Conservation (phyloP, 2,888 invertebrate species). For the Meteorus cinctellus region DNA sequence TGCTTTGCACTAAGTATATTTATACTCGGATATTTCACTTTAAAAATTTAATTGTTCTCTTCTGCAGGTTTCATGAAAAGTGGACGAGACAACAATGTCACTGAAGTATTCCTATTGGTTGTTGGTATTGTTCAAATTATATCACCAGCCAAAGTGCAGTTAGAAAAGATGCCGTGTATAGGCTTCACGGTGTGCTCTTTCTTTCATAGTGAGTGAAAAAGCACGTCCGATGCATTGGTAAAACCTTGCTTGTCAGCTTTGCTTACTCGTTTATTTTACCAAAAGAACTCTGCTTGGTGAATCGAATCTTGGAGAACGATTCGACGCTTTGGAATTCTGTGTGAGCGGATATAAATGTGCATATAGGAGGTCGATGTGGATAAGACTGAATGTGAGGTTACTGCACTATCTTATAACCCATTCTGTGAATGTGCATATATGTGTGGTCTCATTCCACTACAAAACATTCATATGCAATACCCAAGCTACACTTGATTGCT, state of each 20-base stretch:
- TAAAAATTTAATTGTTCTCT: too few species aligned
- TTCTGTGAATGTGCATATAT: neutral
- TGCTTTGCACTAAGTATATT: too few species aligned
- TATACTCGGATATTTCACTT: too few species aligned
- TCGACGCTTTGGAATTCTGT: conserved; percentile 5
- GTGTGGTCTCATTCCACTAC: neutral
- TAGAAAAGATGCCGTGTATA: neutral
- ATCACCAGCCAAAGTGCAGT: neutral
- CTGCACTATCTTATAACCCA: neutral
- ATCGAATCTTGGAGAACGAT: conserved; percentile 10
- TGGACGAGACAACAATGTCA: neutral
- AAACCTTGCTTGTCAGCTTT: neutral
- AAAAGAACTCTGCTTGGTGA: neutral
- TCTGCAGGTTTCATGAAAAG: too few species aligned
- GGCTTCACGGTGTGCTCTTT: neutral
- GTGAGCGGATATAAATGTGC: neutral
- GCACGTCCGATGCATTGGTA: neutral
- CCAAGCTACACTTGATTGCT: neutral
- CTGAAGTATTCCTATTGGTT: neutral
- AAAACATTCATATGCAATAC: conserved; percentile 3
- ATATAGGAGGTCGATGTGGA: neutral
- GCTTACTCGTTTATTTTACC: neutral
- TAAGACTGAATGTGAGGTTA: neutral
- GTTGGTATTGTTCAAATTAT: neutral
- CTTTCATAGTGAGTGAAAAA: neutral